Base-by-base conservation (phyloP, 2,888 invertebrate species). In the Mythimna pallens region DNA sequence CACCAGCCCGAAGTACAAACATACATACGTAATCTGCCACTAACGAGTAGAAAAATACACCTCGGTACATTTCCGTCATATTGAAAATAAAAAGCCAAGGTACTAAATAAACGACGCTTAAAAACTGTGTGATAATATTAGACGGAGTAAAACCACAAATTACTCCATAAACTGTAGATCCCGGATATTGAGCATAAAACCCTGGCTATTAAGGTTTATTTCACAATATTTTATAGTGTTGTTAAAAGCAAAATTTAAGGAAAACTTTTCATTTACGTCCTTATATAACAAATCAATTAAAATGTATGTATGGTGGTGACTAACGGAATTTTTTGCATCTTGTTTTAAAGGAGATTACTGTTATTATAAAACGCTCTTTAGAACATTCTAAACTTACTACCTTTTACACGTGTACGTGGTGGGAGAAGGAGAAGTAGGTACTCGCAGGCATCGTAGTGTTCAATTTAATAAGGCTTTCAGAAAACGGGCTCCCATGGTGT, bases 91-190 rank as follows among this genome's bases (percentile, higher is more conserved):
- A 25, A 40, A 40, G n/a, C 40, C 14, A 72, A 4, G 30, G 14
- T 34, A 6, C 20, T 43, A 72, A 43, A 58, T 73, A 30, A 52
- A 73, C 6, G 30, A 43, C 20, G 36, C n/a, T 52, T 71, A 22
- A 50, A 50, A 70, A 50, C 30, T 43, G 34, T 22, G 12, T 5
- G 63, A 59, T 22, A 52, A 58, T 76, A 68, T 74, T 47, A 76
- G 36, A 54, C 47, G 54, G 30, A 67, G 34, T 36, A 30, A 67
- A 50, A 76, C 74, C 74, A 61, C 74, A 68, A 77, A 77, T 58
- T 58, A 59, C 58, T 20, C n/a, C 36, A 62, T 47, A 54, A 70
- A 63, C 43, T 12, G 25, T 54, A 54, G 22, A 12, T 70, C 20
- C 43, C 58, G 63, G 79, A 65, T 65, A 58, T 43, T 47, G 73